Evolutionary conservation across 2,113 vertebrate species (phyloP).

Genomic region (Leptobrachium leishanense): DNA sequence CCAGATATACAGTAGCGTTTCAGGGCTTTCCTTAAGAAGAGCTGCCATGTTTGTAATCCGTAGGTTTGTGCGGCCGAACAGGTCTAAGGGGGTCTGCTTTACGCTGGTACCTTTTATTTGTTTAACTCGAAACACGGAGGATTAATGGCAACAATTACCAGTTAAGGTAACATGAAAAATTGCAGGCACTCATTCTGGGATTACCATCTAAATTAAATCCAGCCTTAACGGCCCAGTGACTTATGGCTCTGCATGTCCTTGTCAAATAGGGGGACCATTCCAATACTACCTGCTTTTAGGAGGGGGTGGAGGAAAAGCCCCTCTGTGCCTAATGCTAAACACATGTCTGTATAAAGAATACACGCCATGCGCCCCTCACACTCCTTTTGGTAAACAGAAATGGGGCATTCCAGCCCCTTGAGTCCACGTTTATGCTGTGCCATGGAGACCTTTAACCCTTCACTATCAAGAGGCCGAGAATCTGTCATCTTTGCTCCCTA

Average conservation of each 20-base stretch:
- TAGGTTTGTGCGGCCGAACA: constrained; percentile 13
- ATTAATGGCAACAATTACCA: constrained; percentile 66
- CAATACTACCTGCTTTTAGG: constrained; percentile 48
- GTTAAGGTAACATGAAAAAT: constrained; percentile 90
- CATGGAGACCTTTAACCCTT: constrained; percentile 56
- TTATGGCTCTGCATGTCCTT: constrained; percentile 58
- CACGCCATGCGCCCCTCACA: constrained; percentile 60
- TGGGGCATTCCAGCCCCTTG: constrained; percentile 68
- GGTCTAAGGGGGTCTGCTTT: constrained; percentile 46
- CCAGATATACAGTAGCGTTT: neutral
- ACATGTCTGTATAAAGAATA: constrained; percentile 73
- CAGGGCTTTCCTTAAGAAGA: neutral
- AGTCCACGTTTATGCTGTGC: constrained; percentile 59
- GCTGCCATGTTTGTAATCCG: constrained; percentile 19
- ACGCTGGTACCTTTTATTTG: constrained; percentile 48
- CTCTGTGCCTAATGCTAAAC: constrained; percentile 84
- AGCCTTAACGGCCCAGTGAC: constrained; percentile 77
- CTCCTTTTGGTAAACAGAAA: constrained; percentile 69
- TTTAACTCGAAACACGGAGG: constrained; percentile 66
- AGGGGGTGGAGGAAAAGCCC: constrained; percentile 72
- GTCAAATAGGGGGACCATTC: constrained; percentile 47
- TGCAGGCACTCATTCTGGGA: constrained; percentile 89
- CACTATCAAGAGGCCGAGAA: constrained; percentile 45
- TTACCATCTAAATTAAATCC: constrained; percentile 96
- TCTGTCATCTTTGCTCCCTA: constrained; percentile 38